phyloP scores from a whole-genome alignment of 2,797 vertebrate genomes.

The Tenualosa thibaudeaui region DNA sequence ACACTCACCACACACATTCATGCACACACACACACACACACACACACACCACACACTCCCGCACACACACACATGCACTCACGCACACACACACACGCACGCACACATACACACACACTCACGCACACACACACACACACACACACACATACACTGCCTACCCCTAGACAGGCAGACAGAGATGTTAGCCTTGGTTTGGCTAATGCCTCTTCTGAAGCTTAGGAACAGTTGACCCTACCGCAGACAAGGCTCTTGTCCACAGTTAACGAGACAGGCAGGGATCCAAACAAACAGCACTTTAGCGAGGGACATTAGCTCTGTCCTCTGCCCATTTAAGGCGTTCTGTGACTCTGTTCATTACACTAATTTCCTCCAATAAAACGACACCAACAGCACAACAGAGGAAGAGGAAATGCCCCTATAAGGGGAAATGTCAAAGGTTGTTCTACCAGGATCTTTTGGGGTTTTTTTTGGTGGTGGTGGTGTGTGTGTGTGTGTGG shows the following conservation, averaged over 20 bases:
- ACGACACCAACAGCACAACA: neutral
- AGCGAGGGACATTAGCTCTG: neutral
- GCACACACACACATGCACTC: neutral
- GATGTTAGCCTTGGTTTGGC: neutral
- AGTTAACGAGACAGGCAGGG: neutral
- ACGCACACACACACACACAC: neutral
- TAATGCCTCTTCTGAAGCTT: neutral
- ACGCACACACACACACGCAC: neutral
- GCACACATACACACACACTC: neutral
- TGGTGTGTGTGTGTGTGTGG: neutral
- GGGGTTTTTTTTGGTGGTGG: neutral
- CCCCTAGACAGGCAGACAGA: neutral
- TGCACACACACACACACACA: neutral
- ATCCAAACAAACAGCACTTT: neutral
- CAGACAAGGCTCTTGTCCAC: neutral
- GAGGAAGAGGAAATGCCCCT: neutral
- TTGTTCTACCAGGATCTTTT: neutral
- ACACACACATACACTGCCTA: neutral
- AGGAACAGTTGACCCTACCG: neutral
- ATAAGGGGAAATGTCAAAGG: neutral
- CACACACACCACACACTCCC: neutral
- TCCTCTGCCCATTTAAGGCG: neutral
- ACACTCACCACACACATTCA: slow-evolving; percentile 7
- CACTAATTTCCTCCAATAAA: neutral
- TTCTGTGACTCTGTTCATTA: neutral